Percentiles rank a stretch among this genome's conserved stretches.
phyloP scores from a whole-genome alignment of 2,888 invertebrate genomes.

The Cheilosia variabilis region DNA sequence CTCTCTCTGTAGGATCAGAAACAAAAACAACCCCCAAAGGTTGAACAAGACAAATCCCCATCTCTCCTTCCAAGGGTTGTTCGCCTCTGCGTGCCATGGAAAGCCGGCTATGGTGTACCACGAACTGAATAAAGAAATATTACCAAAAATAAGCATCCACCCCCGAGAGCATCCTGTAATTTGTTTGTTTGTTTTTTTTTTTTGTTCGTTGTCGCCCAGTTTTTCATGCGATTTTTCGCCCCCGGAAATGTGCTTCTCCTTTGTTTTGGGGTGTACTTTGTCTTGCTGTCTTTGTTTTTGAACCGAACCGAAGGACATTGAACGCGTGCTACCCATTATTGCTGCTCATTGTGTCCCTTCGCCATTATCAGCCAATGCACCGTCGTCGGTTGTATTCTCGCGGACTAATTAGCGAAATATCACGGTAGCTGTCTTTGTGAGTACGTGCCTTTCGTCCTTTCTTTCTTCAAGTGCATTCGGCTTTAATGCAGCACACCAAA shows the following conservation, averaged over 20 bases:
- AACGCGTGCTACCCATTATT: constrained; percentile 66
- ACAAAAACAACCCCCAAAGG: constrained; percentile 55
- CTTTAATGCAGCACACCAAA: constrained; percentile 47
- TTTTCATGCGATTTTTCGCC: constrained; percentile 12
- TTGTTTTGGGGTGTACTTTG: constrained; percentile 37
- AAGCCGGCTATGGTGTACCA: constrained; percentile 44
- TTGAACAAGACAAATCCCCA: constrained; percentile 15
- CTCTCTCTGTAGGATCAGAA: constrained; percentile 49
- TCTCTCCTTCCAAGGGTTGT: constrained; percentile 60
- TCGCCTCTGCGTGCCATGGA: constrained; percentile 37
- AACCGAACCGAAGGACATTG: constrained; percentile 59
- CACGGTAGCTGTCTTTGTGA: constrained; percentile 10
- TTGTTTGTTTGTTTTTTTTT: constrained; percentile 38
- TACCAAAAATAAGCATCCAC: constrained; percentile 47
- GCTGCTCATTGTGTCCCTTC: constrained; percentile 50
- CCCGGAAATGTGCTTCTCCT: constrained; percentile 15
- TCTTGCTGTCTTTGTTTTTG: background rate
- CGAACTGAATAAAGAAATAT: constrained; percentile 20
- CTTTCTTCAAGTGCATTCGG: constrained; percentile 45
- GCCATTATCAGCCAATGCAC: constrained; percentile 54
- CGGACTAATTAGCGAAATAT: constrained; percentile 57
- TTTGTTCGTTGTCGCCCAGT: constrained; percentile 11
- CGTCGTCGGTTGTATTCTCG: constrained; percentile 12
- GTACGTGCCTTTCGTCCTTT: constrained; percentile 48
- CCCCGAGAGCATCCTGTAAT: constrained; percentile 55